Evolutionary conservation across 2,888 invertebrate species (phyloP), one percentile per base, ranked within the genome.

Genomic region (Acrobasis repandana): DNA sequence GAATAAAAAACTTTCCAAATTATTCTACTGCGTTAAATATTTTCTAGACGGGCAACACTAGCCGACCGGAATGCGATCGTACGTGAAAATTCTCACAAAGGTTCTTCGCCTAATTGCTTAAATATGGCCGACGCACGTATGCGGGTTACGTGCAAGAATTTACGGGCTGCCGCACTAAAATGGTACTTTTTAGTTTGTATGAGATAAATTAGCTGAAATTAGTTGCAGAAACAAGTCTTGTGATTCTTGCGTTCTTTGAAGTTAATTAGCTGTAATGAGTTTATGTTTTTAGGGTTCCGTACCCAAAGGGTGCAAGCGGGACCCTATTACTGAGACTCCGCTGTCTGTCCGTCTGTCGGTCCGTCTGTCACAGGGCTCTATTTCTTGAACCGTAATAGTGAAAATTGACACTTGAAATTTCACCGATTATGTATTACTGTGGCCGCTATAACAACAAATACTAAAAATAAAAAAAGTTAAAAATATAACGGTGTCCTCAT

Each of bases 91-190:
- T 33, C 61, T 20, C 50, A 56, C 60, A 59, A 62, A 61, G 51
- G 56, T 20, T 36, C 33, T 20, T 11, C 47, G 36, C 60, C 57
- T 64, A 64, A 66, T 66, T 66, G 66, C 64, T 61, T 51, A 64
- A 62, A 66, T 66, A 64, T 62, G 49, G 62, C 52, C 34, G 52
- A 48, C 57, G 43, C 65, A 63, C 63, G 65, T 63, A 54, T 60
- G 62, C 33, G 58, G 48, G 5, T 9, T 18, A 33, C 59, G 59
- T 46, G 51, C 38, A 46, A 28, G 59, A 43, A 58, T 58, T 20
- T 20, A n/a, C 48, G 18, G 58, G 49, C 51, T 38, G 38, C 50
- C 58, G 20, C 28, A 48, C 1, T 11, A 18, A 49, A 48, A 58
- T 48, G 10, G 47, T 34, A 48, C 33, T 58, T 58, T 58, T 48